Base-by-base conservation (phyloP, 1,140 invertebrate genomes). In the Zaprionus vittiger region DNA sequence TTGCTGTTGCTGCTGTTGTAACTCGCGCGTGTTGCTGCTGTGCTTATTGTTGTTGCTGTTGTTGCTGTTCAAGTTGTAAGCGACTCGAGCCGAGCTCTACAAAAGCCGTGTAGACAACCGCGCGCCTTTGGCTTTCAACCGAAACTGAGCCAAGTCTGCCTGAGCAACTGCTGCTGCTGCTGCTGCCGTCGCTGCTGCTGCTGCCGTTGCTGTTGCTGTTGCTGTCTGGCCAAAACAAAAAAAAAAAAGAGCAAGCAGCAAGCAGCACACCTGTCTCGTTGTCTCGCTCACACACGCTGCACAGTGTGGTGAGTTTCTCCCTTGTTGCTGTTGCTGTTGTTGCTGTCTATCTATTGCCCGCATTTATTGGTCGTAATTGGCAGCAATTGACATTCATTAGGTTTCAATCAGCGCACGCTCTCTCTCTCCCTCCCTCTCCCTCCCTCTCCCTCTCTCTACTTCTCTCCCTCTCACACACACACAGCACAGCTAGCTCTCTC, bases 341-440 rank as follows among this genome's bases (percentile, higher is more conserved):
- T 74, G 66, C 49, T 62, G 63, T 49, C 78, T 26, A 54, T 73
- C 73, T 84, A 89, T 83, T 84, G 89, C 82, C 79, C 75, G 72
- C 90, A 92, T 87, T 92, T 92, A 91, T 92, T 92, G 91, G 86
- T 91, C 74, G 76, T 92, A 92, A 92, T 92, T 92, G 86, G 81
- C 87, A 84, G 83, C 91, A 87, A 92, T 92, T 92, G 91, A 92
- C 86, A 91, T 92, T 92, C 83, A 92, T 92, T 91, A 92, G 85
- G 73, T 83, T 91, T 86, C 85, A 86, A 91, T 91, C 80, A 90
- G 59, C 57, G 38, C 38, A 31, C 55, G 37, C 69, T 59, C 37
- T 26, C 62, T 6, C 56, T 34, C 41, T 2, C 73, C 11, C 34
- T 28, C 52, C 9, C 60, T 34, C 20, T 6, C 63, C 5, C 28